These are phyloP conservation scores for Parnassius smintheus DNA, from an alignment of 2,888 invertebrate genomes.

Conservation along the genomic window DNA sequence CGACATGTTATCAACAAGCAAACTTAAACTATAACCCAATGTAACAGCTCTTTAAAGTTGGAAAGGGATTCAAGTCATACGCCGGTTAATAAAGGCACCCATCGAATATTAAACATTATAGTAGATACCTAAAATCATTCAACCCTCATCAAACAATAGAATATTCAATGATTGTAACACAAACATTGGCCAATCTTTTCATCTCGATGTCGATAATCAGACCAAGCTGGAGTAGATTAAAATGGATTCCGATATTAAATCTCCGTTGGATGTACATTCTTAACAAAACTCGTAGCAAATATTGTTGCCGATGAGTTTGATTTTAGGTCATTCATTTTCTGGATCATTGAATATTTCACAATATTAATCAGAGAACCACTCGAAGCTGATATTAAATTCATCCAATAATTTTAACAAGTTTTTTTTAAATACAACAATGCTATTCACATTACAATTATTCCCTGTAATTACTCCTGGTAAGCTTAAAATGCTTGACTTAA, in stretches of 20 bases:
- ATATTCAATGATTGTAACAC: neutral
- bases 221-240: neutral
- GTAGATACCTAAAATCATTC: neutral
- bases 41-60: too few relatives aligned
- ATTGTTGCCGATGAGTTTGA: neutral
- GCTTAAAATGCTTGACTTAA: too few relatives aligned
- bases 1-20: too few relatives aligned
- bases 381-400: too few relatives aligned
- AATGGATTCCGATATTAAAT: neutral
- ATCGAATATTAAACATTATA: too few relatives aligned
- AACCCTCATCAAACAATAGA: neutral
- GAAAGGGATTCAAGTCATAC: too few relatives aligned
- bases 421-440: too few relatives aligned
- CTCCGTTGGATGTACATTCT: slow-evolving; percentile 1
- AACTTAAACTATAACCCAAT: too few relatives aligned
- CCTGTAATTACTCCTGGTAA: too few relatives aligned
- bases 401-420: too few relatives aligned
- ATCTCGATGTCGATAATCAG: neutral
- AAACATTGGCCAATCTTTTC: neutral
- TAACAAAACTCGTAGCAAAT: neutral
- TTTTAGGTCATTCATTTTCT: neutral
- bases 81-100: too few relatives aligned
- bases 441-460: too few relatives aligned
- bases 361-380: neutral
- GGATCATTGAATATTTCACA: neutral